Percentiles rank a stretch among this genome's conserved stretches.
phyloP scores from a whole-genome alignment of 2,113 vertebrate genomes.

The Vombatus ursinus region DNA sequence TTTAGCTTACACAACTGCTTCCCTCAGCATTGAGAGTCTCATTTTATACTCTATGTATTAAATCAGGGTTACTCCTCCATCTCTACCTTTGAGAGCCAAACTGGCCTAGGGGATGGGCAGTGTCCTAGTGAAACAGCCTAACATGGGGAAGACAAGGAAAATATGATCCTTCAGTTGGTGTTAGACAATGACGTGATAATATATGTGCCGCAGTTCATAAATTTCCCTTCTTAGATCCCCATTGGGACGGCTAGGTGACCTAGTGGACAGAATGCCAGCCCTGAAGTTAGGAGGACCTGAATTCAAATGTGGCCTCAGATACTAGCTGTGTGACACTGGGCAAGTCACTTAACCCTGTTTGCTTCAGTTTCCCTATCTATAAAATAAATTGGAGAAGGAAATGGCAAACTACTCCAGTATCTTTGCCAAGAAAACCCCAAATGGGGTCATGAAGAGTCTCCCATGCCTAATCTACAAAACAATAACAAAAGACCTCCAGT shows the following conservation, averaged over 20 bases:
- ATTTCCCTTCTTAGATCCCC: not conserved
- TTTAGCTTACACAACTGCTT: not conserved
- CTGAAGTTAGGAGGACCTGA: not conserved
- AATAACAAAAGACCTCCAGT: too few relatives aligned
- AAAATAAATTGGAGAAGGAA: too few relatives aligned
- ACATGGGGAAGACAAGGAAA: not conserved
- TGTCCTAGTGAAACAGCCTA: not conserved
- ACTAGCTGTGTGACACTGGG: too few relatives aligned
- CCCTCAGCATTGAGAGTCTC: not conserved
- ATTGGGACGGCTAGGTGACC: not conserved
- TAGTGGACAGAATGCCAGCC: not conserved
- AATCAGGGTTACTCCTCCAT: not conserved
- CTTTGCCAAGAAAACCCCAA: too few relatives aligned
- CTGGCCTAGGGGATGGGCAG: not conserved
- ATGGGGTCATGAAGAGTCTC: too few relatives aligned
- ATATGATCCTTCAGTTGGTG: not conserved
- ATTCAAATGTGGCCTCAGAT: too few relatives aligned
- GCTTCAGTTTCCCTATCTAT: too few relatives aligned
- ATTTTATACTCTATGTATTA: not conserved
- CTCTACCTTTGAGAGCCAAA: not conserved
- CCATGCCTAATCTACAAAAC: too few relatives aligned
- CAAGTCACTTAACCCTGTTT: too few relatives aligned
- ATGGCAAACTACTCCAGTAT: too few relatives aligned
- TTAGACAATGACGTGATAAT: not conserved
- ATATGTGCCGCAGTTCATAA: not conserved